Evolutionary conservation across 2,797 vertebrate species (phyloP).

Genomic region (Sciaenops ocellatus): DNA sequence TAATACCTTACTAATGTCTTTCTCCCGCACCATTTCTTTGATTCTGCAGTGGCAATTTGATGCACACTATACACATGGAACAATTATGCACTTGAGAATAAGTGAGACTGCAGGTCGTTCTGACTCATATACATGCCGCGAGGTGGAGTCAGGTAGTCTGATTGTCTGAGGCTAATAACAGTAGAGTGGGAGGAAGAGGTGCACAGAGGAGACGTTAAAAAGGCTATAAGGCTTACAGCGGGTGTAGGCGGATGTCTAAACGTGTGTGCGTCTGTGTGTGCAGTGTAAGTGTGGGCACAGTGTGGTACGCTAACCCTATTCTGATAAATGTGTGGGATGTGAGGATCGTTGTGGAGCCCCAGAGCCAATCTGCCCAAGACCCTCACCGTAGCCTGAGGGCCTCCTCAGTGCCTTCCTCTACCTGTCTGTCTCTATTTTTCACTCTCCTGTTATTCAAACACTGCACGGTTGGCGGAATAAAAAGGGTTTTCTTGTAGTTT

Average conservation of each 20-base stretch:
- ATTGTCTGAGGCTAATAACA: conserved; percentile 78
- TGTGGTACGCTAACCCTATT: conserved; percentile 60
- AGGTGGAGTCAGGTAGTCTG: conserved; percentile 73
- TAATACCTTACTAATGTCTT: conserved; percentile 42
- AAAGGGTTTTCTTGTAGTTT: conserved; percentile 28
- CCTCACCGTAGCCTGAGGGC: conserved; percentile 72
- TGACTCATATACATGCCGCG: conserved; percentile 70
- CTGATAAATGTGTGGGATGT: conserved; percentile 78
- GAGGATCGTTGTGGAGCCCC: conserved; percentile 61
- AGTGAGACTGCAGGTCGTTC: conserved; percentile 58
- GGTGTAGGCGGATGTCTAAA: conserved; percentile 66
- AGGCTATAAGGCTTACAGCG: conserved; percentile 68
- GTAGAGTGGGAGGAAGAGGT: conserved; percentile 79
- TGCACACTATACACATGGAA: conserved; percentile 44
- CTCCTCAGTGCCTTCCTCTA: conserved; percentile 58
- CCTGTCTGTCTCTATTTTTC: conserved; percentile 66
- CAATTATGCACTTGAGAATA: conserved; percentile 70
- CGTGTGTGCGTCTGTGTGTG: conserved; percentile 42
- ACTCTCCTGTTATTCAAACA: conserved; percentile 58
- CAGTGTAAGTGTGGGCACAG: conserved; percentile 57
- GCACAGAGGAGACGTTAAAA: conserved; percentile 67
- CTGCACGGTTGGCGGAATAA: conserved; percentile 31
- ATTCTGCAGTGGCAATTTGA: conserved; percentile 34
- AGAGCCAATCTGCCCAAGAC: conserved; percentile 70
- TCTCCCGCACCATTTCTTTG: conserved; percentile 18